Base-by-base conservation (phyloP, 2,888 invertebrate species). In the Drosophila atroscutellata region DNA sequence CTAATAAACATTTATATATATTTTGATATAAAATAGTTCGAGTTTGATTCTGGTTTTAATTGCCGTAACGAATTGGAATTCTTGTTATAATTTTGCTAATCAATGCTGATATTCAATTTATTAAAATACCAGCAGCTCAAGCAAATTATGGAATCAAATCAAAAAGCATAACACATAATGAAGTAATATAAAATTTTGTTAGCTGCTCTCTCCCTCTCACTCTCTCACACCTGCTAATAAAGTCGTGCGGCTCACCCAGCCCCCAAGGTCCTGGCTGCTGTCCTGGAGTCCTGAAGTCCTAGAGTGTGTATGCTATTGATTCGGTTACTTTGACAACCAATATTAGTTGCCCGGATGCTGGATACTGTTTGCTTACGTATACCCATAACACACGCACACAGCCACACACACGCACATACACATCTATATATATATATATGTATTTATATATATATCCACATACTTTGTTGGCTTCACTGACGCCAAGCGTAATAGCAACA, bases 1-100 rank as follows among this genome's bases (percentile, higher is more conserved):
- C 88, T 83, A 83, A 83, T 83, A 83, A 88, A 83, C 72, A 88
- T 88, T 77, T 83, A 88, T 83, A 77, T 80, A 86, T 83, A 83
- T 83, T 83, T 83, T 83, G 86, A 83, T 83, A 83, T 72, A 88
- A 88, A 78, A 50, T 57, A 56, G 64, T 52, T 34, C 15, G 65
- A 28, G 71, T 83, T 82, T 87, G 54, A 80, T 73, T 82, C 11
- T 51, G 8, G 28, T 64, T 64, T 58, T 80, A 74, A 82, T 79
- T 68, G 77, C 63, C 13, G 2, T 24, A n/a, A 52, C 20, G 51
- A 32, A 49, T 45, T 32, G 39, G 50, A 49, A 59, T 74, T 58
- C 28, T 54, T 52, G 45, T 3, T 36, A 45, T 72, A 80, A 77
- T 80, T 80, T 67, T n/a, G 39, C 72, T 77, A 80, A 80, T 77